These are phyloP conservation scores for Falcaria lacertinaria DNA, from an alignment of 2,888 invertebrate species.

Conservation along the genomic window DNA sequence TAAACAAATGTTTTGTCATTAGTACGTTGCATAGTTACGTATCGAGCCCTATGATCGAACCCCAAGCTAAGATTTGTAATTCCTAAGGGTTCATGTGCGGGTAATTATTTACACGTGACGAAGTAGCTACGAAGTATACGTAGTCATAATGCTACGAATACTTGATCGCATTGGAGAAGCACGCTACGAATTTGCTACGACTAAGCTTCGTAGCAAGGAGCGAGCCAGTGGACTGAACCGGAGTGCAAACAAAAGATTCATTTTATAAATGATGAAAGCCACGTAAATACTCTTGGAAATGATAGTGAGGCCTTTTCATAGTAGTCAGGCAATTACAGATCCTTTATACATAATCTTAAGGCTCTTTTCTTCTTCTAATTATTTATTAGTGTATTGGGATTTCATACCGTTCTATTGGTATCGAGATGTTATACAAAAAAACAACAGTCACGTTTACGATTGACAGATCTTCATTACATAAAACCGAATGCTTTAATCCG, in stretches of 20 bases:
- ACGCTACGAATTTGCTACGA: constrained; percentile 22
- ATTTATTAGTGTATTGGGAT: no score
- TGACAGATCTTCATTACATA: no score
- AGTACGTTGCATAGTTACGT: no score
- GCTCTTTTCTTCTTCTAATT: no score
- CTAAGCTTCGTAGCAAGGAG: constrained; percentile 20
- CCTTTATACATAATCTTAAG: not conserved
- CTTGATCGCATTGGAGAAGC: not conserved
- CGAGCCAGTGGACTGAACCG: constrained; percentile 17
- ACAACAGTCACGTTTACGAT: no score
- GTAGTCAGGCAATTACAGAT: not conserved
- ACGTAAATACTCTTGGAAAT: constrained; percentile 18
- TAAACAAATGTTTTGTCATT: no score
- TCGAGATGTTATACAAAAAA: no score
- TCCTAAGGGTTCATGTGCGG: not conserved
- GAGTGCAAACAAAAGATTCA: constrained; percentile 30
- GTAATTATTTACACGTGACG: not conserved
- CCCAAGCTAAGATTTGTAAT: not conserved
- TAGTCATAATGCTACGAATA: constrained; percentile 5
- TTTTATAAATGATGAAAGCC: constrained; percentile 35
- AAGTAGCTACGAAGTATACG: not conserved
- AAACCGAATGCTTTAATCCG: not conserved
- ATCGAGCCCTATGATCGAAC: no score
- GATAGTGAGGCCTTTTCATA: constrained; percentile 13
- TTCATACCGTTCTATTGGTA: no score